Conservation (phyloP, 2,888 invertebrate species). For the Caenorhabditis sinica region DNA sequence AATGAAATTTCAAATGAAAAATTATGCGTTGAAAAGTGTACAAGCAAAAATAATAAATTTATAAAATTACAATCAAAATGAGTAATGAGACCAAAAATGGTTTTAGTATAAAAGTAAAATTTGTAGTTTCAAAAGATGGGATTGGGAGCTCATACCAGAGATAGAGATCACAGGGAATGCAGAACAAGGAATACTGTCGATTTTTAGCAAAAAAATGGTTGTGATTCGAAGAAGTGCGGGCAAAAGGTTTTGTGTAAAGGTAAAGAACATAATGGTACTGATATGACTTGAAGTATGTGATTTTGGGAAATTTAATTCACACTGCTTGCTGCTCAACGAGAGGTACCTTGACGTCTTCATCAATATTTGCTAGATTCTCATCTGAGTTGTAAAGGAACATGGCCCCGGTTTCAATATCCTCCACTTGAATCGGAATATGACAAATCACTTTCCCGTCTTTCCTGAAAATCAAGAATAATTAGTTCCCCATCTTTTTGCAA, state of each 20-base stretch:
- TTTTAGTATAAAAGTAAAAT: background rate
- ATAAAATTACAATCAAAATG: background rate
- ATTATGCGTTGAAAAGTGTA: no score
- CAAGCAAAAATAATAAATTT: constrained; percentile 1
- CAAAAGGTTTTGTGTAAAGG: background rate
- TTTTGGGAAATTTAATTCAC: constrained; percentile 6
- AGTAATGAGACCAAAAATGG: background rate
- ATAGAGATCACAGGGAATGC: constrained; percentile 66
- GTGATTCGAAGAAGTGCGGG: constrained; percentile 1
- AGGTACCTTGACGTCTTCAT: constrained; percentile 45
- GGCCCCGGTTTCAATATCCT: constrained; percentile 67
- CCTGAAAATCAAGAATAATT: constrained; percentile 31
- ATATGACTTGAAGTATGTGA: constrained; percentile 34
- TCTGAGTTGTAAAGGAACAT: constrained; percentile 68
- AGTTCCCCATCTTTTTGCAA: background rate
- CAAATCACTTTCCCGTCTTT: constrained; percentile 67
- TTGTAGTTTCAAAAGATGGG: constrained; percentile 11
- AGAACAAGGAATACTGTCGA: constrained; percentile 36
- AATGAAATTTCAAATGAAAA: background rate
- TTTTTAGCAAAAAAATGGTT: background rate
- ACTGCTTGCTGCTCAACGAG: constrained; percentile 47
- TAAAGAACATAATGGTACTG: constrained; percentile 3
- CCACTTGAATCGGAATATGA: constrained; percentile 68
- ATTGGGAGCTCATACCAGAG: constrained; percentile 53
- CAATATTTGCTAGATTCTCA: constrained; percentile 54